Evolutionary conservation across 2,113 vertebrate genomes (phyloP).

Genomic region (Lontra canadensis): DNA sequence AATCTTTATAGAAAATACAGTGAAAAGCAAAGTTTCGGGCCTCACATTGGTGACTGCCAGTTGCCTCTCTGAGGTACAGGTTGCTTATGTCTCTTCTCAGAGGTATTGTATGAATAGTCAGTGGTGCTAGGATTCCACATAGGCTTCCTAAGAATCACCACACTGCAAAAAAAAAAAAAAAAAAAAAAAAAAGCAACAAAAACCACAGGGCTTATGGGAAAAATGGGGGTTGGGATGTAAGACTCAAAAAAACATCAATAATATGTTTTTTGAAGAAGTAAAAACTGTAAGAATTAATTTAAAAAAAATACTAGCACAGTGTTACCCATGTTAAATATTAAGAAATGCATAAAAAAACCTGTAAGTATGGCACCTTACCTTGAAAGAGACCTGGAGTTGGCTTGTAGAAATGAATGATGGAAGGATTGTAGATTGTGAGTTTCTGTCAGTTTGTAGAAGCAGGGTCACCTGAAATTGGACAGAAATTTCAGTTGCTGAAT

Average conservation of each 20-base stretch:
- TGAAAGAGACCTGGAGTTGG: neutral
- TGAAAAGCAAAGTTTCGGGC: neutral
- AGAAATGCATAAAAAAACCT: neutral
- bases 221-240: fast-evolving
- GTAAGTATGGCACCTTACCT: neutral
- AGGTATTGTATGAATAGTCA: neutral
- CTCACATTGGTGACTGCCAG: neutral
- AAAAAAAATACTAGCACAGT: neutral
- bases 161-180: neutral
- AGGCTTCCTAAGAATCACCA: neutral
- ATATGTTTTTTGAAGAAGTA: neutral
- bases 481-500: neutral
- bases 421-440: neutral
- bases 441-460: neutral
- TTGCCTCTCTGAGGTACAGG: fast-evolving
- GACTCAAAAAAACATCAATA: neutral
- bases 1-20: neutral
- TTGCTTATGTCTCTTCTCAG: neutral
- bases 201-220: neutral
- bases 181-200: neutral
- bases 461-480: neutral
- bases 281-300: neutral
- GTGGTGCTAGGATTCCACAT: neutral
- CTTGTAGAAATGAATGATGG: neutral
- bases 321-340: neutral